phyloP scores from a whole-genome alignment of 2,797 vertebrate species.

The Hyperoplus immaculatus region DNA sequence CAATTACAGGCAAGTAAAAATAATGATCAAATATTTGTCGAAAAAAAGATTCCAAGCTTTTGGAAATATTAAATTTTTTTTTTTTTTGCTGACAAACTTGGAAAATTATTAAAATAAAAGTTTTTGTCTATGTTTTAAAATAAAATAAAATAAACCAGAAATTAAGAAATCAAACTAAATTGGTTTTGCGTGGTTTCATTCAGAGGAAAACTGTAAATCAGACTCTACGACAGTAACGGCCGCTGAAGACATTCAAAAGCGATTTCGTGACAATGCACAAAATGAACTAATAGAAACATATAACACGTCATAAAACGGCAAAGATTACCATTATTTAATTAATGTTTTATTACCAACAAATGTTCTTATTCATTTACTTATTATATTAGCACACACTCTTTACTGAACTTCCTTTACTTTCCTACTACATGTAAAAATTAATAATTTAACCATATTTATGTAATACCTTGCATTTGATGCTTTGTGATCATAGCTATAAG shows the following conservation, averaged over 20 bases:
- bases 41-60: neutral
- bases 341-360: neutral
- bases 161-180: neutral
- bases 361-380: neutral
- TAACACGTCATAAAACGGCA: conserved; percentile 11
- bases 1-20: neutral
- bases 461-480: conserved; percentile 16
- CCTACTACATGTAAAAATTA: conserved; percentile 1
- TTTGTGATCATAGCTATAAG: neutral
- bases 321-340: neutral
- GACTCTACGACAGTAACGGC: conserved; percentile 19
- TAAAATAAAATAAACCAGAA: neutral
- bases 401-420: conserved; percentile 3
- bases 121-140: conserved; percentile 15
- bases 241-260: conserved; percentile 17
- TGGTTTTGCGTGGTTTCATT: neutral
- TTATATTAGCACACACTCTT: conserved; percentile 5
- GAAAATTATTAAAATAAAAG: neutral
- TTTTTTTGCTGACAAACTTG: neutral
- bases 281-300: conserved; percentile 27
- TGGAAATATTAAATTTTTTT: neutral
- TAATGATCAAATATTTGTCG: neutral
- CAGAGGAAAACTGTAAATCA: conserved; percentile 30
- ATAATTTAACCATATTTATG: conserved; percentile 21
- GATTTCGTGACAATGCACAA: conserved; percentile 26